phyloP scores from a whole-genome alignment of 2,797 vertebrate genomes.

The Coendou prehensilis region DNA sequence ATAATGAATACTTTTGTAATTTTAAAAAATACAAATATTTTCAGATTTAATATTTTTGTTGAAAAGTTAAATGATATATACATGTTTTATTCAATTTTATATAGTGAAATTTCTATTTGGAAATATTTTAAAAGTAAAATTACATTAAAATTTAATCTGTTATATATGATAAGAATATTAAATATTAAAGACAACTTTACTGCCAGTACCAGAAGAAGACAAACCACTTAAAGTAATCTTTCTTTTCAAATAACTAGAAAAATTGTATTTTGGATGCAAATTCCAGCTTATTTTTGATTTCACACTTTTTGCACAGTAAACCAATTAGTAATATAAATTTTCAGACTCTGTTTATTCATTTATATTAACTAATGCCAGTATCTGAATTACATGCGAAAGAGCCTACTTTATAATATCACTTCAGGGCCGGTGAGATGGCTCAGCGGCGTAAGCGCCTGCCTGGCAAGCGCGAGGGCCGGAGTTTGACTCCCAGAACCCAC shows the following conservation, averaged over 20 bases:
- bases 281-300: not conserved
- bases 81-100: conserved; percentile 12
- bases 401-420: not conserved
- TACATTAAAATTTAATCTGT: not conserved
- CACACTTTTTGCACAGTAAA: not conserved
- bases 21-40: conserved; percentile 9
- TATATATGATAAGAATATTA: not conserved
- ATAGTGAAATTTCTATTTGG: conserved; percentile 9
- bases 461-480: too few relatives aligned
- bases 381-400: not conserved
- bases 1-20: not conserved
- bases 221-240: not conserved
- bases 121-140: conserved; percentile 44
- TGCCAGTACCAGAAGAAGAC: not conserved
- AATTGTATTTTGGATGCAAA: not conserved
- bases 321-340: not conserved
- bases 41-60: conserved; percentile 15
- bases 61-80: not conserved
- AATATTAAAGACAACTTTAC: not conserved
- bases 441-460: too few relatives aligned
- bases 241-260: not conserved
- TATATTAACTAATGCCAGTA: conserved; percentile 19
- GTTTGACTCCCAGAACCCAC: too few relatives aligned
- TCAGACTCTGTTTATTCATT: not conserved
- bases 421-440: not conserved